Evolutionary conservation across 2,113 vertebrate genomes (phyloP).

Genomic region (Passerina amoena): DNA sequence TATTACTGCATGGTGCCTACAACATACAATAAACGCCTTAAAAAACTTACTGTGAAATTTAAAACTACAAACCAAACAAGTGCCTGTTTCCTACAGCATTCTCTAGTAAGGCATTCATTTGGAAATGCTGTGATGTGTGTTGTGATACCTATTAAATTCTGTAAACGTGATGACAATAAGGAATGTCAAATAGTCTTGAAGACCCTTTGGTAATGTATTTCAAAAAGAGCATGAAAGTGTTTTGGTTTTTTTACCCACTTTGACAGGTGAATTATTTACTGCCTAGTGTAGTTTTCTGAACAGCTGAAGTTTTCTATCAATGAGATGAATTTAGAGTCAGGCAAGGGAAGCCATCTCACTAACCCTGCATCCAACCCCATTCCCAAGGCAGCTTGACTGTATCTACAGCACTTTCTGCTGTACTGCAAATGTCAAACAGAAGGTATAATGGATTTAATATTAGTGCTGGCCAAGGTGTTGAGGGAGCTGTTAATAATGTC

Average conservation of each 20-base stretch:
- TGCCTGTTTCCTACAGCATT: neutral
- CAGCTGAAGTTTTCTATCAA: slow-evolving; percentile 71
- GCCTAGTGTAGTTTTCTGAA: slow-evolving; percentile 28
- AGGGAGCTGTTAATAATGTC: slow-evolving; percentile 86
- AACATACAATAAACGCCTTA: neutral
- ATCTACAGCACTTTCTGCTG: slow-evolving; percentile 79
- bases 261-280: slow-evolving; percentile 62
- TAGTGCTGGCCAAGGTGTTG: slow-evolving; percentile 81
- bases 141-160: slow-evolving; percentile 55
- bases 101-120: slow-evolving; percentile 28
- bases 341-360: slow-evolving; percentile 70
- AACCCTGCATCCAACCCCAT: slow-evolving; percentile 67
- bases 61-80: neutral
- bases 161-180: slow-evolving; percentile 45
- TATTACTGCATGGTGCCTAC: neutral
- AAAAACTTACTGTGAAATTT: neutral
- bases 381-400: slow-evolving; percentile 78
- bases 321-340: slow-evolving; percentile 74
- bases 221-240: slow-evolving; percentile 1
- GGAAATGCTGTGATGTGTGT: slow-evolving; percentile 26
- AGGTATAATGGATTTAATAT: slow-evolving; percentile 82
- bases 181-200: slow-evolving; percentile 52
- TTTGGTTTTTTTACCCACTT: neutral
- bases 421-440: slow-evolving; percentile 79
- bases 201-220: slow-evolving; percentile 56